A percentile compares a stretch with the other conserved stretches of the same genome.
Conservation (phyloP, 2,797 vertebrate genomes). For the Knipowitschia caucasica region DNA sequence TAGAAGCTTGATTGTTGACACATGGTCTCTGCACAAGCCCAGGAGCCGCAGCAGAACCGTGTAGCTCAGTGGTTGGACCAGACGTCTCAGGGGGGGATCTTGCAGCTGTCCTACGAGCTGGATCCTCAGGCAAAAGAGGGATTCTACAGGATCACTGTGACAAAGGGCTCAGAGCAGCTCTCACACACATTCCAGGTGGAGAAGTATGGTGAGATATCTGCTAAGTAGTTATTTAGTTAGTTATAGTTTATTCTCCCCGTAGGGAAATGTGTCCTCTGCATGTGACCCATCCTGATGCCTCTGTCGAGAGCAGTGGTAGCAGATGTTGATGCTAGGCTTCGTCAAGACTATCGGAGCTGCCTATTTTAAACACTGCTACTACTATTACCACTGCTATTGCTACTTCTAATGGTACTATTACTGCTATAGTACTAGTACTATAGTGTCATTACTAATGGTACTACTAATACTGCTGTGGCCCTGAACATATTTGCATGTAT, state of each 20-base stretch:
- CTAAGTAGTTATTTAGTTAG: too few species aligned
- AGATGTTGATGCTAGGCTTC: too few species aligned
- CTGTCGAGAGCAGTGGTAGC: too few species aligned
- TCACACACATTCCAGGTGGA: not conserved
- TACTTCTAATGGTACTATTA: not conserved
- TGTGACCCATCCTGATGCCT: not conserved
- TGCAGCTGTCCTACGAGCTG: conserved; percentile 3
- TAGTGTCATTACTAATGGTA: too few species aligned
- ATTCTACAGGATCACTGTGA: not conserved
- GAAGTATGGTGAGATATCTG: conserved; percentile 8
- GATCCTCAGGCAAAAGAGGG: not conserved
- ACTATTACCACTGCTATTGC: not conserved
- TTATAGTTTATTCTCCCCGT: too few species aligned
- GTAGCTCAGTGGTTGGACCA: not conserved
- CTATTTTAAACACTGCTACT: not conserved
- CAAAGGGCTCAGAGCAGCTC: not conserved
- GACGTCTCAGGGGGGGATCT: not conserved
- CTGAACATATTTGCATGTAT: too few species aligned
- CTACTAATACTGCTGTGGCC: too few species aligned
- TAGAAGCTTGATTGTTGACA: too few species aligned
- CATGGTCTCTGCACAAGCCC: too few species aligned
- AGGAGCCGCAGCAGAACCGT: not conserved
- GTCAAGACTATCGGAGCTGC: too few species aligned
- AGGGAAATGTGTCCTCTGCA: not conserved
- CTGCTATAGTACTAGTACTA: not conserved